These are phyloP conservation scores for Mionectes macconnelli DNA, from an alignment of 2,113 vertebrate genomes.

Conservation along the genomic window DNA sequence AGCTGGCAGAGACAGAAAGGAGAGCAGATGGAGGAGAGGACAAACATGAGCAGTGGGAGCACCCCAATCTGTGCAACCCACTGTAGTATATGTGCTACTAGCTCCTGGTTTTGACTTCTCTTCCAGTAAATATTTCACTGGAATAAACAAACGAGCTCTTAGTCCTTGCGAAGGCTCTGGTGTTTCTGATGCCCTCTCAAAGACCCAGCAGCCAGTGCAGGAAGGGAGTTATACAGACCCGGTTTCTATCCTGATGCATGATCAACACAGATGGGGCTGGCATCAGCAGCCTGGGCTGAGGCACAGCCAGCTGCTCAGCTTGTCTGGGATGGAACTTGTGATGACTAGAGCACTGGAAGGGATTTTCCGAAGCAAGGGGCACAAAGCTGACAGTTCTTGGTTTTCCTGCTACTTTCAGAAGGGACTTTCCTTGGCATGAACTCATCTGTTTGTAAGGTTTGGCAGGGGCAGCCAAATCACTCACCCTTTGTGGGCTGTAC, in stretches of 20 bases:
- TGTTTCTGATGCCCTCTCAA: not conserved
- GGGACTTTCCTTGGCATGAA: not conserved
- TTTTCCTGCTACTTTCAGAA: not conserved
- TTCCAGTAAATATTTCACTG: not conserved
- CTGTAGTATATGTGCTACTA: not conserved
- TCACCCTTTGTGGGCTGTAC: accelerated
- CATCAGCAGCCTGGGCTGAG: not conserved
- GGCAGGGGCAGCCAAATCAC: not conserved
- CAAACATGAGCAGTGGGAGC: not conserved
- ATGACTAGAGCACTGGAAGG: not conserved
- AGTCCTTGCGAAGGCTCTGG: not conserved
- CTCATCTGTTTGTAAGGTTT: not conserved
- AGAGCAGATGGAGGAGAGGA: not conserved
- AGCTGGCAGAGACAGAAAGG: not conserved
- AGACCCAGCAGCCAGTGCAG: not conserved
- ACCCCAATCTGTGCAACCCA: not conserved
- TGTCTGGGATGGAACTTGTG: not conserved
- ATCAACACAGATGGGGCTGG: not conserved
- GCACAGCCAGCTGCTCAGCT: not conserved
- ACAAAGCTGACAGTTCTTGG: not conserved
- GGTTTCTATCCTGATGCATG: not conserved
- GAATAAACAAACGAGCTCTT: not conserved
- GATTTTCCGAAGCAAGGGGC: not conserved
- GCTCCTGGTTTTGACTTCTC: not conserved
- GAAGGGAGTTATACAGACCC: not conserved